Evolutionary conservation across 2,888 invertebrate genomes (phyloP), one percentile per base, ranked within the genome.

Genomic region (Germaria angustata): DNA sequence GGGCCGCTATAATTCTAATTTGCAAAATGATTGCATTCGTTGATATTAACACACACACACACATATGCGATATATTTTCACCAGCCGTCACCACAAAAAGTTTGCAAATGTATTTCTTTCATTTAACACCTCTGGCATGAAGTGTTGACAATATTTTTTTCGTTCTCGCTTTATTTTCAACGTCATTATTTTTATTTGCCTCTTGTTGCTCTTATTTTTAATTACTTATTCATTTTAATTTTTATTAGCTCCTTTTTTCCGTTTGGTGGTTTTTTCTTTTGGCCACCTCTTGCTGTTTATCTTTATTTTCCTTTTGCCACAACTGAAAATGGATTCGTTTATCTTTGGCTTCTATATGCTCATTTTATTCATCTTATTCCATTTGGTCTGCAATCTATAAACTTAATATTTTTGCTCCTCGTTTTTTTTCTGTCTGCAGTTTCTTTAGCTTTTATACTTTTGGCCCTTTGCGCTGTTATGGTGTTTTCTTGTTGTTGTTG

Each of bases 201-300:
- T 80, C 32, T 55, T 69, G 57, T 76, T 59, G 69, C 20, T 66
- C 34, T 59, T 71, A 59, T 59, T 66, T 81, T 73, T 78, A 81
- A 81, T 81, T 78, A 78, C 77, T 77, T 81, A 78, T 78, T 81
- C 77, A 78, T 77, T 78, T 73, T 73, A 63, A 81, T 81, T 81
- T 77, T 78, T 78, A 81, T 79, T 72, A 80, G 66, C 68, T 81
- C 9, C 9, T 65, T n/a, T 75, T 76, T 71, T 63, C 61, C 61
- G 44, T 68, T 71, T 77, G 59, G 73, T 55, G 65, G 73, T 55
- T 61, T 68, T 49, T 76, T 20, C 71, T 61, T 76, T 68, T 77
- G 73, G 57, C 20, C 72, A 55, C 53, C 61, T 59, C 41, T 44
- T 36, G 46, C 71, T 78, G 77, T 82, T 81, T 73, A 55, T 84